Base-by-base conservation (phyloP, 2,797 vertebrate species). In the Gambelia wislizenii region DNA sequence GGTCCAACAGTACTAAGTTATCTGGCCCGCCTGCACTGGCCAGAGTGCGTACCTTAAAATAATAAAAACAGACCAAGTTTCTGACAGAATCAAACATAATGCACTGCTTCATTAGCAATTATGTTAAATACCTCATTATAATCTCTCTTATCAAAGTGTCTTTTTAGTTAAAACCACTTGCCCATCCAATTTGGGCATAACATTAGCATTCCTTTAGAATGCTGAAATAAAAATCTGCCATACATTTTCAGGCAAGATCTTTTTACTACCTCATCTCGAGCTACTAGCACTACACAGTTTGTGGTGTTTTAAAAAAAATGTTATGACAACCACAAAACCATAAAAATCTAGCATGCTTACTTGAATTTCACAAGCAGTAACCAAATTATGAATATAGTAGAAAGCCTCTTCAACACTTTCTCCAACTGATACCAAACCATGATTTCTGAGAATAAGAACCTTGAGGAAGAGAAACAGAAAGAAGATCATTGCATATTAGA, bases 321-420 rank as follows among this genome's bases (percentile, higher is more conserved):
- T 36, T 44, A 86, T 9, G 64, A 12, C 18, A 76, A 2, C 18
- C 12, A 1, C 16, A 30, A 61, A 80, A 61, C 27, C 44, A 59
- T 2, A 39, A 88, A 85, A 3, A 84, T 3, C 1, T 56, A 83
- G 74, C 47, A 39, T 27, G n/a, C 96, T 94, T 96, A 99, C 99
- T 98, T 99, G 99, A 93, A 99, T 99, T 96, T 99, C 99, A 94
- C 99, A 99, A 75, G 99, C 99, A 6, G 98, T 98, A 91, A 99
- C 98, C 91, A 99, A 96, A 94, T 98, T 99, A 95, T 99, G 98
- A 91, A 99, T 98, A 92, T 99, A 99, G 96, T 98, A 98, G 96
- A 99, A 99, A 84, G 99, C 99, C 94, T 99, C 99, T 94, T 99
- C 99, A 42, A 99, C 97, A 0, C 98, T 99, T 97, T 98, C 98